phyloP scores from a whole-genome alignment of 2,797 vertebrate genomes.

The Saxicola maurus region DNA sequence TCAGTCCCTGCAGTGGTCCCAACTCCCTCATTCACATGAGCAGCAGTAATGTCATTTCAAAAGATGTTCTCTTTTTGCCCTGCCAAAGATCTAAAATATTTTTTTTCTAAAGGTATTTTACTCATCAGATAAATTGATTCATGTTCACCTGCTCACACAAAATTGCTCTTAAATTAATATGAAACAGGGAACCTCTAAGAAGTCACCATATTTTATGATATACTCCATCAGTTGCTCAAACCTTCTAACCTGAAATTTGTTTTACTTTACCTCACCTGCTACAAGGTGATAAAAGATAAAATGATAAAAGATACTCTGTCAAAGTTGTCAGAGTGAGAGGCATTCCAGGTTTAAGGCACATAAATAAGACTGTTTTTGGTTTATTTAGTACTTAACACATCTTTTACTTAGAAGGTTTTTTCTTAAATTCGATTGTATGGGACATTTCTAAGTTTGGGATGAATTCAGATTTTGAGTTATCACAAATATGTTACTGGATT shows the following conservation, averaged over 20 bases:
- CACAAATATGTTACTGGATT: not conserved
- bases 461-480: not conserved
- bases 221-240: conserved; percentile 3
- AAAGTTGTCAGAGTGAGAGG: not conserved
- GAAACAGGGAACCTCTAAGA: not conserved
- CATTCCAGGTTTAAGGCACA: not conserved
- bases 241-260: conserved; percentile 4
- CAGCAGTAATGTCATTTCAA: not conserved
- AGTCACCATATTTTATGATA: not conserved
- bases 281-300: not conserved
- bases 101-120: not conserved
- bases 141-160: not conserved
- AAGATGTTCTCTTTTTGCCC: not conserved
- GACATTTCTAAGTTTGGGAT: not conserved
- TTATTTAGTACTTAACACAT: not conserved
- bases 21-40: not conserved
- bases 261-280: not conserved
- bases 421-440: not conserved
- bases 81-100: not conserved
- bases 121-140: not conserved
- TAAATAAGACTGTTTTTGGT: not conserved
- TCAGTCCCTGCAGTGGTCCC: not conserved
- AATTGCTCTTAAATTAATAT: conserved; percentile 20
- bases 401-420: not conserved
- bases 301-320: not conserved